A percentile compares a stretch with the other conserved stretches of the same genome.
These are phyloP conservation scores for Sisor rabdophorus DNA, from an alignment of 2,113 vertebrate species.

Conservation along the genomic window DNA sequence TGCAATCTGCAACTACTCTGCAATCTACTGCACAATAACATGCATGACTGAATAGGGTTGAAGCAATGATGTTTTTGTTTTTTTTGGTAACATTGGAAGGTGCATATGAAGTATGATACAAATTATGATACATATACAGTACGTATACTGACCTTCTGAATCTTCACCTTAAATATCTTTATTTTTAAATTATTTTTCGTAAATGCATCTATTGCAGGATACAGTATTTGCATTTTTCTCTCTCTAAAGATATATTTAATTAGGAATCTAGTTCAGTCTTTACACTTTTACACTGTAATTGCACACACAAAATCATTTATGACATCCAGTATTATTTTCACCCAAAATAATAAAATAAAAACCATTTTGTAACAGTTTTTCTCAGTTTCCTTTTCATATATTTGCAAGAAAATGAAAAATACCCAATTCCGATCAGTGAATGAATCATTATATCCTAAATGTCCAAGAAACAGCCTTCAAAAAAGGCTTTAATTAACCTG, in stretches of 20 bases:
- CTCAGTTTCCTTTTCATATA: neutral
- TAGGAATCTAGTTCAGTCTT: slow-evolving; percentile 50
- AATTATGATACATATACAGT: slow-evolving; percentile 71
- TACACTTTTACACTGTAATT: slow-evolving; percentile 54
- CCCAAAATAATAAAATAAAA: neutral
- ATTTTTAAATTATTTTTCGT: neutral
- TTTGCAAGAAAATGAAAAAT: neutral
- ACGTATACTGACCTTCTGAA: slow-evolving; percentile 42
- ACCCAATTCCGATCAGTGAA: slow-evolving; percentile 15
- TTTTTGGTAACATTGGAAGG: slow-evolving; percentile 60
- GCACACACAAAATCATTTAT: slow-evolving; percentile 45
- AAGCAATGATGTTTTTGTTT: slow-evolving; percentile 43
- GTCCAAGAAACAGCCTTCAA: slow-evolving; percentile 14
- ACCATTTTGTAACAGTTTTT: neutral
- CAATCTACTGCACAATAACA: slow-evolving; percentile 52
- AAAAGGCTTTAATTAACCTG: neutral
- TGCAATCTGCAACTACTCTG: slow-evolving; percentile 39
- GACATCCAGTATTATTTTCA: slow-evolving; percentile 2
- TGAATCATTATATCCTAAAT: slow-evolving; percentile 14
- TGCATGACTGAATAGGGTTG: slow-evolving; percentile 52
- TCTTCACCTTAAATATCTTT: neutral
- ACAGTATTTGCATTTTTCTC: slow-evolving; percentile 42
- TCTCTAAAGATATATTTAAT: slow-evolving; percentile 45
- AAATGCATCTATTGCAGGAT: slow-evolving; percentile 56
- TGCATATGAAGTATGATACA: slow-evolving; percentile 76